Percentiles rank a stretch among this genome's conserved stretches.
Evolutionary conservation across 2,888 invertebrate species (phyloP).

Genomic region (Dermolepida albohirtum): DNA sequence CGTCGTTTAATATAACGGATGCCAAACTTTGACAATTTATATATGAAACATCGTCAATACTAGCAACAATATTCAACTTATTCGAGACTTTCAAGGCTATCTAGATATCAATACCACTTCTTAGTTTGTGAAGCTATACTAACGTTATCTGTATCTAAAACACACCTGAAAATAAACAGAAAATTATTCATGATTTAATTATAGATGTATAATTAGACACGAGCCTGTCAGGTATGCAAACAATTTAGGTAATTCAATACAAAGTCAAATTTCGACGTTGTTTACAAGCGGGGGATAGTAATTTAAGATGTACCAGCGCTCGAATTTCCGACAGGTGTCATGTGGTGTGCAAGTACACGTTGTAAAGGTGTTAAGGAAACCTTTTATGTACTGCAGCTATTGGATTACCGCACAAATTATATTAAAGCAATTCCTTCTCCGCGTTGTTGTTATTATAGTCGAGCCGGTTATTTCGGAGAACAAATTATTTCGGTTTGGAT

Average conservation of each 20-base stretch:
- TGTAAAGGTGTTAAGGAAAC: slow-evolving; percentile 52
- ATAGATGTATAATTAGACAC: slow-evolving; percentile 9
- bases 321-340: slow-evolving; percentile 49
- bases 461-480: no score
- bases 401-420: slow-evolving; percentile 44
- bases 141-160: no score
- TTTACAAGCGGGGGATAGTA: slow-evolving; percentile 8
- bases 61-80: no score
- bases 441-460: neutral
- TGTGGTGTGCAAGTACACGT: slow-evolving; percentile 47
- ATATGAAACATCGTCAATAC: no score
- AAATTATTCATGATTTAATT: slow-evolving; percentile 9
- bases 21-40: no score
- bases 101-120: no score
- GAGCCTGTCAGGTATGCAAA: slow-evolving; percentile 1
- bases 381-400: slow-evolving; percentile 47
- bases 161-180: no score
- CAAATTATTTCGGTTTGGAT: no score
- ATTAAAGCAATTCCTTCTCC: slow-evolving; percentile 35
- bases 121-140: no score
- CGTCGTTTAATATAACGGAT: no score
- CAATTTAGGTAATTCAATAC: slow-evolving; percentile 9
- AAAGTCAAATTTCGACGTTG: neutral
- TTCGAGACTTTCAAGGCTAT: no score
- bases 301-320: slow-evolving; percentile 35